phyloP scores from a whole-genome alignment of 2,888 invertebrate species.

The Trichopoda pennipes region DNA sequence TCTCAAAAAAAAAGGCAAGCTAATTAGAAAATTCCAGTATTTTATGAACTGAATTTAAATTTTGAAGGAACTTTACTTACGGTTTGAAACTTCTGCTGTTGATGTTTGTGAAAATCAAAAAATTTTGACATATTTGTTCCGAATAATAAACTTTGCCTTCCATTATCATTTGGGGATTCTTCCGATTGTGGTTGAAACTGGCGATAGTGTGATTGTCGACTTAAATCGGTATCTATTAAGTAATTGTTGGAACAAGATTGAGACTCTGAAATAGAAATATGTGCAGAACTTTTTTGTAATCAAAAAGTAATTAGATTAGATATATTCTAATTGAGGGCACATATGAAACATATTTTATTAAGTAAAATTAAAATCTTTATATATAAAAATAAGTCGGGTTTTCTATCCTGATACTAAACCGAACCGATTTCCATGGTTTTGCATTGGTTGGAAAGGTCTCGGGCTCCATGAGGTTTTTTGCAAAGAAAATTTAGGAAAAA shows the following conservation, averaged over 20 bases:
- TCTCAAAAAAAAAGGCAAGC: too few relatives aligned
- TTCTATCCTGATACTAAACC: too few relatives aligned
- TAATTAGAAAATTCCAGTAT: too few relatives aligned
- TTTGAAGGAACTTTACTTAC: constrained; percentile 17
- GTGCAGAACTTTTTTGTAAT: not conserved
- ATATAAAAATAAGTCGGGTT: too few relatives aligned
- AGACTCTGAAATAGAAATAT: constrained; percentile 33
- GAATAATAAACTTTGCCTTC: constrained; percentile 75
- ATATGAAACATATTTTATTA: too few relatives aligned
- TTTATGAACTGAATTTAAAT: too few relatives aligned
- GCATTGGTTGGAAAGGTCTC: too few relatives aligned
- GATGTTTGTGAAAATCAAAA: constrained; percentile 82
- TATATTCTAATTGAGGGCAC: too few relatives aligned
- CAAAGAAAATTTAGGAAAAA: too few relatives aligned
- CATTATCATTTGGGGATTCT: constrained; percentile 72
- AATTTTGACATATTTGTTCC: constrained; percentile 81
- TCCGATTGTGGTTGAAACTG: constrained; percentile 73
- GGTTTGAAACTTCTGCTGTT: constrained; percentile 77
- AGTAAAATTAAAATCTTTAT: too few relatives aligned
- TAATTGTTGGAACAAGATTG: constrained; percentile 72
- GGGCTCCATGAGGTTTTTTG: too few relatives aligned
- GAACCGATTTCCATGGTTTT: too few relatives aligned
- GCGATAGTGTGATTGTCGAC: constrained; percentile 73
- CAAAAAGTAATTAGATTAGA: not conserved
- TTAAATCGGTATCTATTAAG: constrained; percentile 73